phyloP scores from a whole-genome alignment of 2,888 invertebrate genomes.

The Mactromeris polynyma region DNA sequence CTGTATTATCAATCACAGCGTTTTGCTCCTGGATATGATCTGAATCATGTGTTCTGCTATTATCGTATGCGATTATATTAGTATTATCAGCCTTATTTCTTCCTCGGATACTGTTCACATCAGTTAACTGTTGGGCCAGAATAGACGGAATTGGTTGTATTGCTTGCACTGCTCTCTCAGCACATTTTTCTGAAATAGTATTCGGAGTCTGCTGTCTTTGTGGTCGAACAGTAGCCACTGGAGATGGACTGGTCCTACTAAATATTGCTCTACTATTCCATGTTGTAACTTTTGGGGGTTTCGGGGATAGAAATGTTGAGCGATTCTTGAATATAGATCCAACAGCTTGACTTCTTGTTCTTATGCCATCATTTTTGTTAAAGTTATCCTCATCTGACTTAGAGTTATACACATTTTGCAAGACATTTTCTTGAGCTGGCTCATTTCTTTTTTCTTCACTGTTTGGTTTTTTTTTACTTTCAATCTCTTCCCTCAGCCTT shows the following conservation, averaged over 20 bases:
- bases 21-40: background rate
- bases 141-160: background rate
- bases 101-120: background rate
- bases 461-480: constrained; percentile 45
- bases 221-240: constrained; percentile 75
- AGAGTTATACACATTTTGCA: constrained; percentile 51
- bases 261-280: constrained; percentile 72
- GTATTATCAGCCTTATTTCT: background rate
- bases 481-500: constrained; percentile 69
- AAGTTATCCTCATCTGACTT: constrained; percentile 19
- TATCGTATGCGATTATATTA: background rate
- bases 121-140: background rate
- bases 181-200: background rate
- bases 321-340: constrained; percentile 53
- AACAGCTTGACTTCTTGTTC: constrained; percentile 1
- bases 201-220: constrained; percentile 57
- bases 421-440: background rate
- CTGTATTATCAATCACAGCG: background rate
- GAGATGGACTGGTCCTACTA: constrained; percentile 71
- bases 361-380: background rate
- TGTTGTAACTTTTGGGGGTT: constrained; percentile 48
- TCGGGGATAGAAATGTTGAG: constrained; percentile 60
- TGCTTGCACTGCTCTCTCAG: background rate
- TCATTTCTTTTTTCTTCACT: constrained; percentile 24
- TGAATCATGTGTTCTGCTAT: background rate